A percentile compares a stretch with the other conserved stretches of the same genome.
phyloP scores from a whole-genome alignment of 2,797 vertebrate species.

The Tapirus indicus region DNA sequence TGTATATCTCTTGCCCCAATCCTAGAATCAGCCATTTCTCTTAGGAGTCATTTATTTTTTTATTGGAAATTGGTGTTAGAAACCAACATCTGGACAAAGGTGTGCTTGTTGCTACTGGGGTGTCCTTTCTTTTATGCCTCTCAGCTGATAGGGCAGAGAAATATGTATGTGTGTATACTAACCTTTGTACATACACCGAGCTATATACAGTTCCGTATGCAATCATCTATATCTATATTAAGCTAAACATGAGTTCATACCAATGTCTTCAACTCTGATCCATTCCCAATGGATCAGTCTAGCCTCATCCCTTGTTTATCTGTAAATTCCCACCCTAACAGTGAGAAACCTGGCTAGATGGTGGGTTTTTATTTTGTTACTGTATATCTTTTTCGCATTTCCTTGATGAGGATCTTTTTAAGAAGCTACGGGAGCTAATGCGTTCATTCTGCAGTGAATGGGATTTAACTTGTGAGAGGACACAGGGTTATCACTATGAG shows the following conservation, averaged over 20 bases:
- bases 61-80: not conserved
- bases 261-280: not conserved
- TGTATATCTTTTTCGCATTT: not conserved
- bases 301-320: not conserved
- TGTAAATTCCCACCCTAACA: not conserved
- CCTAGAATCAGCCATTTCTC: not conserved
- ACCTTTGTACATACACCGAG: not conserved
- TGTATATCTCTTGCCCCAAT: not conserved
- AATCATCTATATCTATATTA: not conserved
- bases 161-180: not conserved
- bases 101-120: not conserved
- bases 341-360: not conserved
- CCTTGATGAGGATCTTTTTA: not conserved
- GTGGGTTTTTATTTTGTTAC: not conserved
- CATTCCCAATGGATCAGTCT: not conserved
- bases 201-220: not conserved
- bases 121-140: not conserved
- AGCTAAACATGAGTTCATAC: not conserved
- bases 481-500: not conserved
- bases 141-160: not conserved
- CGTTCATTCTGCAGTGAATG: not conserved
- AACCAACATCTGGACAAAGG: not conserved
- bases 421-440: not conserved
- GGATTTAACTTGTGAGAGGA: constrained; percentile 43
- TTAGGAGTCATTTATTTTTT: not conserved